Base-by-base conservation (phyloP, 92 coral and sea anemone genomes). In the Actinostola sp. region DNA sequence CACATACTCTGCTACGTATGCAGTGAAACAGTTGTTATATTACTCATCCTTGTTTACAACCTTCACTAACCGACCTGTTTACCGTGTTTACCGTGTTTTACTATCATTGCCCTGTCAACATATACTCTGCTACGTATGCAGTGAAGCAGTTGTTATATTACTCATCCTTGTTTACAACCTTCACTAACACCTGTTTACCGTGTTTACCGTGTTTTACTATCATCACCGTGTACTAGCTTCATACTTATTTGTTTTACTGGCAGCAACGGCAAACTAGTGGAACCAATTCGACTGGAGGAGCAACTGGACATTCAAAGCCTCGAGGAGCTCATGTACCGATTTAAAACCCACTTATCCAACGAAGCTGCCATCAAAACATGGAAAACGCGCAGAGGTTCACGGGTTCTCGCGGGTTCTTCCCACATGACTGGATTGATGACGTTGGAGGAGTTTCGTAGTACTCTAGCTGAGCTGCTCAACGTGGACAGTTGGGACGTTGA, bases 271-370 rank as follows among this genome's bases (percentile, higher is more conserved):
- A 90, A 86, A 66, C 66, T 71, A 1, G 21, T 86, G 80, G 96
- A 82, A 49, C 88, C 98, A 10, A 54, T 90, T 52, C 93, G 92
- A 5, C 78, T 93, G 34, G 96, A 93, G 55, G 98, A 93, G 34
- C 88, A 92, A 41, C 77, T 93, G 24, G 90, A 91, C 38, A 85
- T 93, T 41, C 83, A 78, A 17, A 89, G 77, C 29, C 89, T 93
- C 11, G 90, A 93, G 76, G 81, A 83, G 54, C 92, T 93, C 2
- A 93, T 93, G 98, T 82, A 64, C 48, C 74, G 90, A 46, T 93
- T 93, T 66, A 90, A 84, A 85, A 79, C 80, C 14, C 97, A 92
- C 60, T 38, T 86, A 41, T 90, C 96, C 6, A 82, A 86, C 75
- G 65, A 50, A 52, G 67, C 13, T 15, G 92, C 89, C 17, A 72